phyloP scores from a whole-genome alignment of 2,113 vertebrate species.

The Camelus bactrianus region DNA sequence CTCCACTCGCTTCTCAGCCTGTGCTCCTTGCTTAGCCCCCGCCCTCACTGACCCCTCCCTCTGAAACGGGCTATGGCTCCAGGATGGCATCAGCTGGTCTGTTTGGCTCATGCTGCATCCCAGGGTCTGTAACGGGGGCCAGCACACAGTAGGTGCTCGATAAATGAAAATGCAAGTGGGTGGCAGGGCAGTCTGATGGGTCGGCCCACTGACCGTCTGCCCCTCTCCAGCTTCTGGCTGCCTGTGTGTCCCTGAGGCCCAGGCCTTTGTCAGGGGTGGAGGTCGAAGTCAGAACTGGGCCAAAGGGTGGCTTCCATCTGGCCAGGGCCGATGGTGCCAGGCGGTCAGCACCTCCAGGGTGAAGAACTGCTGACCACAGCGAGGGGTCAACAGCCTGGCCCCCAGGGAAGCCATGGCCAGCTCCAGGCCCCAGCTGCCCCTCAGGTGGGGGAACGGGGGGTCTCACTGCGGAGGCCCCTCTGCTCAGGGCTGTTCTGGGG shows the following conservation, averaged over 20 bases:
- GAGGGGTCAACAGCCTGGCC: not conserved
- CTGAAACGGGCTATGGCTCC: rapidly evolving
- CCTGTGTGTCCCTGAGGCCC: rapidly evolving
- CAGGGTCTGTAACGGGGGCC: not conserved
- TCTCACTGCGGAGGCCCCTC: not conserved
- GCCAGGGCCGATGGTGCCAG: not conserved
- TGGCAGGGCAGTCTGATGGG: not conserved
- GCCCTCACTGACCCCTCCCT: rapidly evolving
- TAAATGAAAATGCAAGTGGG: rapidly evolving
- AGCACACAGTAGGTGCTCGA: not conserved
- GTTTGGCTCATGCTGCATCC: not conserved
- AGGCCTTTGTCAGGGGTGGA: rapidly evolving
- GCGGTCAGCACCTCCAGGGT: not conserved
- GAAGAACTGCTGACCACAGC: not conserved
- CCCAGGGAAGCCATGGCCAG: not conserved
- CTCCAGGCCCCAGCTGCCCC: not conserved
- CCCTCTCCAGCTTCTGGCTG: rapidly evolving
- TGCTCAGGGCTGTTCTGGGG: not conserved
- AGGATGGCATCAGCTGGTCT: rapidly evolving
- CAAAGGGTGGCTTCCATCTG: not conserved
- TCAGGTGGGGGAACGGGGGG: not conserved
- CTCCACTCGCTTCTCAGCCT: not conserved
- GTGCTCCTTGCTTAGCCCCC: not conserved
- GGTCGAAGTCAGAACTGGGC: not conserved
- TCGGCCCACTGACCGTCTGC: rapidly evolving